Base-by-base conservation (phyloP, 2,888 invertebrate species). In the Drosophila nigricruria region DNA sequence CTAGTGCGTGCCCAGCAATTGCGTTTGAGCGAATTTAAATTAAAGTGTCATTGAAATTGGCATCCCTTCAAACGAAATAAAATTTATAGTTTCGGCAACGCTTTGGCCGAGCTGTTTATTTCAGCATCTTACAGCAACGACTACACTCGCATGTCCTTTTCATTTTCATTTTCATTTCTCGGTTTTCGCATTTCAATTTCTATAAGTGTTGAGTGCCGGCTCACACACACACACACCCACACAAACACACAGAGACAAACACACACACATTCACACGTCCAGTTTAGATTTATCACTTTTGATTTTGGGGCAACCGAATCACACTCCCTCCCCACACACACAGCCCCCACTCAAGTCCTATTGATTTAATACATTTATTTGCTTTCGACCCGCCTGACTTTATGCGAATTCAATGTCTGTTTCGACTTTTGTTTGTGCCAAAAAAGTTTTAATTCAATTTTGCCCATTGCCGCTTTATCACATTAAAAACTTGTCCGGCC, bases 1-100 rank as follows among this genome's bases (percentile, higher is more conserved):
- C 43, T 49, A 61, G 52, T 77, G 79, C 76, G 85, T 84, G 73
- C 71, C 73, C 57, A 73, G 79, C 82, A 87, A 84, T 87, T 87
- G 88, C 81, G 89, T 87, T 87, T 84, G 85, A 82, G 79, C 81
- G 80, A 89, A 90, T 90, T 90, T 90, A 90, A 90, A 90, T 90
- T 90, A 90, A 90, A 90, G 82, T 90, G 90, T 90, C 90, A 90
- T 88, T 88, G 88, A 76, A 82, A 87, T 81, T 88, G 87, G 88
- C 85, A 85, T 72, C 69, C 88, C 79, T 81, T 88, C 81, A 86
- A 78, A 70, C 70, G 72, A 87, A 87, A 87, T 83, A 88, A 87
- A 90, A 90, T 90, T 90, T 90, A 90, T 90, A 89, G 87, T 85
- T 81, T 84, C 70, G 74, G 69, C 81, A 73, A 34, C 60, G 65